Evolutionary conservation across 2,113 vertebrate species (phyloP).

Genomic region (Saiga tatarica): DNA sequence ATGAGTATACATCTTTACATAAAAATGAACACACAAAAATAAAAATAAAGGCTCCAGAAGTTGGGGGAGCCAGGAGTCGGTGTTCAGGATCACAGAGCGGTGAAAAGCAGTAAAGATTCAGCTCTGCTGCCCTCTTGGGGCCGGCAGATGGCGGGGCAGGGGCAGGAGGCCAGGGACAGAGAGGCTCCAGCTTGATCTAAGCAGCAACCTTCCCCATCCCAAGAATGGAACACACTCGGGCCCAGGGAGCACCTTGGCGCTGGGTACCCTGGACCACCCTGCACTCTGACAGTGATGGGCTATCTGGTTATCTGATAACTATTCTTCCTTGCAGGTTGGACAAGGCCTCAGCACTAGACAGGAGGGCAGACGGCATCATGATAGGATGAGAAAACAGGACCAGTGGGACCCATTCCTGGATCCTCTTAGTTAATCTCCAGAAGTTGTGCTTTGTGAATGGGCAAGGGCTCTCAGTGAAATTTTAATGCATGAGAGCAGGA

Average conservation of each 20-base stretch:
- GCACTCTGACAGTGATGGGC: not conserved
- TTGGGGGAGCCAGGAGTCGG: not conserved
- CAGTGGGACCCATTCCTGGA: not conserved
- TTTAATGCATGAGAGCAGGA: not conserved
- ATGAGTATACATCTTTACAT: not conserved
- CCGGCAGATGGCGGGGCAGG: constrained; percentile 9
- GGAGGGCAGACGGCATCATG: not conserved
- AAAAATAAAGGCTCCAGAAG: not conserved
- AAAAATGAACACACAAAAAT: not conserved
- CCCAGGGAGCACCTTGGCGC: not conserved
- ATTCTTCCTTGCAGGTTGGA: not conserved
- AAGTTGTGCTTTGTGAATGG: not conserved
- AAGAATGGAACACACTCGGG: not conserved
- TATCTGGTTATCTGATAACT: not conserved
- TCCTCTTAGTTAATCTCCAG: not conserved
- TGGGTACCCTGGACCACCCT: not conserved
- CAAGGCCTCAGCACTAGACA: not conserved
- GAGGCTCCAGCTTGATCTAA: not conserved
- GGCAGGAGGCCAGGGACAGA: not conserved
- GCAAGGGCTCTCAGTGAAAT: not conserved
- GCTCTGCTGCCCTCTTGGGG: constrained; percentile 57
- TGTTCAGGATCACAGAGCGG: not conserved
- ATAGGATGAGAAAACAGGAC: not conserved
- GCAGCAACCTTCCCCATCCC: not conserved
- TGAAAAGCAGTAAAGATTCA: not conserved